A percentile compares a stretch with the other conserved stretches of the same genome.
Conservation (phyloP, 2,888 invertebrate genomes). For the Esperia sulphurella region DNA sequence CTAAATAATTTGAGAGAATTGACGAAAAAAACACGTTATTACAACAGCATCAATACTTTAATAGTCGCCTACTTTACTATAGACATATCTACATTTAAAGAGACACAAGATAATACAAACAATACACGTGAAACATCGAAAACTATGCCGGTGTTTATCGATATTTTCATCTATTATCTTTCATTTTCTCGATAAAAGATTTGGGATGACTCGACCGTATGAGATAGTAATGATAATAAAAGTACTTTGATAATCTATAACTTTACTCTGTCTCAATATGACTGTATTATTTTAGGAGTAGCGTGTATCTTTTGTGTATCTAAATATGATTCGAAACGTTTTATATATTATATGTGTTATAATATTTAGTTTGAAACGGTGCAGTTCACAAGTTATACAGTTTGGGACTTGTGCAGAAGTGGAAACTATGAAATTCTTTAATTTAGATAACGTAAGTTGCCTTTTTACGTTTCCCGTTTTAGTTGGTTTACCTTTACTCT, state of each 20-base stretch:
- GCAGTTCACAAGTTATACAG: conserved; percentile 48
- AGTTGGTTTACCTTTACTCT: too few relatives aligned
- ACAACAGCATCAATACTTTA: too few relatives aligned
- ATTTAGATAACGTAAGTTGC: conserved; percentile 52
- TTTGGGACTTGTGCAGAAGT: conserved; percentile 54
- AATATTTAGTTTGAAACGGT: conserved; percentile 17
- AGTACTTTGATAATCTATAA: background rate
- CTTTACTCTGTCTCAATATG: background rate
- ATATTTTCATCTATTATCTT: background rate
- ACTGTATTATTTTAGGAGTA: background rate
- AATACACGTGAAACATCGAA: too few relatives aligned
- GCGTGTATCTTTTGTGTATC: background rate
- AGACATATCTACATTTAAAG: too few relatives aligned
- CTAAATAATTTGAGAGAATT: too few relatives aligned
- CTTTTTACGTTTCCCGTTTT: too few relatives aligned
- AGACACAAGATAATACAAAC: too few relatives aligned
- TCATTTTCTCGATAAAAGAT: background rate
- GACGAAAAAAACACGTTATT: too few relatives aligned
- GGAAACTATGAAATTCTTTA: conserved; percentile 54
- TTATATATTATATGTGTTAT: conserved; percentile 20
- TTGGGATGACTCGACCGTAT: background rate
- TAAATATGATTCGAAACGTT: conserved; percentile 28
- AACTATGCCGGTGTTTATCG: too few relatives aligned
- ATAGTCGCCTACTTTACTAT: too few relatives aligned
- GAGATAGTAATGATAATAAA: background rate